Base-by-base conservation (phyloP, 2,797 vertebrate species). In the Austrolebias charrua region DNA sequence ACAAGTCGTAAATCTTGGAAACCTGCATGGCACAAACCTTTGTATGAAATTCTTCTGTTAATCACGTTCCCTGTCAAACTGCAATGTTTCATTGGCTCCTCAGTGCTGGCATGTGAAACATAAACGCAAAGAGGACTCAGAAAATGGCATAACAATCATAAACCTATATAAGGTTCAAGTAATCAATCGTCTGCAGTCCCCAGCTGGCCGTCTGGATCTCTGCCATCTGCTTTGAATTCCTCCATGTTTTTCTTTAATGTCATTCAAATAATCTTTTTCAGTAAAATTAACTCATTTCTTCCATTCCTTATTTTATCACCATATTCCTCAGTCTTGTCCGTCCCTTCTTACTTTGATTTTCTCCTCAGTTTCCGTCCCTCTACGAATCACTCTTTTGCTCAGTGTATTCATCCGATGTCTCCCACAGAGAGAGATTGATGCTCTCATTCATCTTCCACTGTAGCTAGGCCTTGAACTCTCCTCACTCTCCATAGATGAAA, bases 391-490 rank as follows among this genome's bases (percentile, higher is more conserved):
- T 49, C 51, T 56, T 46, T 50, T 52, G 71, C 54, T 82, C 68
- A 56, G 59, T 61, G 60, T 81, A 84, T 88, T 88, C 54, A 75
- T 73, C 74, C 12, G 13, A 63, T 54, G 71, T 83, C 56, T 70
- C 71, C 63, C 73, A 44, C 43, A 49, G 67, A 65, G 72, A 61
- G 57, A 58, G 78, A 88, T 88, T 56, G 38, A 90, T 86, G 70
- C 55, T 72, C 69, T 80, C 82, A 73, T 85, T 86, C 76, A 82
- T 84, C 75, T 57, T 55, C 16, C 59, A 45, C 73, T 64, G 70
- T 76, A 65, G 72, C 74, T 64, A 29, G 46, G 65, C 54, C 73
- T 70, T 80, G 71, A 84, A 78, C 70, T 61, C 62, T 67, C 40
- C 71, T 75, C 68, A 54, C 44, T 78, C 48, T n/a, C 14, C 9